Conservation (phyloP, 2,113 vertebrate genomes). For the Mesocricetus auratus region DNA sequence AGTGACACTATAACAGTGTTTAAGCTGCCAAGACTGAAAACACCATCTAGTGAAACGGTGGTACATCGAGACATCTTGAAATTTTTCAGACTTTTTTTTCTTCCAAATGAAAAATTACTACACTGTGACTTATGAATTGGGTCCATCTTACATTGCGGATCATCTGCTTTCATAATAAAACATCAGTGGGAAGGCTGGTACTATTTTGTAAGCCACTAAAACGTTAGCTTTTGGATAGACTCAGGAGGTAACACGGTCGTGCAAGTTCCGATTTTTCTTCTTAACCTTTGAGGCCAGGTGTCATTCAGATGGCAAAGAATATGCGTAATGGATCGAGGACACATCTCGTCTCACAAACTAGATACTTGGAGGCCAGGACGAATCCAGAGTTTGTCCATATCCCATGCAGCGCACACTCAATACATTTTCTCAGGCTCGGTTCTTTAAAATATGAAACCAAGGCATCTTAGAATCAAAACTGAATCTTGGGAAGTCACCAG, state of each 20-base stretch:
- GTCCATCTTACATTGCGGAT: background rate
- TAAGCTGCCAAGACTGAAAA: background rate
- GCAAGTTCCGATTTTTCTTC: background rate
- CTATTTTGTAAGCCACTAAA: background rate
- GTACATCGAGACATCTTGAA: background rate
- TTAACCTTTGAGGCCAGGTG: background rate
- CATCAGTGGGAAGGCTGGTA: background rate
- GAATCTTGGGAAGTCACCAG: constrained; percentile 13
- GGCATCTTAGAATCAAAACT: constrained; percentile 3
- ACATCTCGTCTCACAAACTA: background rate
- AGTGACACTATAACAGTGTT: background rate
- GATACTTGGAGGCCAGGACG: background rate
- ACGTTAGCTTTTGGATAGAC: background rate
- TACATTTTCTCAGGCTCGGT: background rate
- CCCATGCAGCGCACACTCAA: background rate
- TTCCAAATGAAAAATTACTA: constrained; percentile 37
- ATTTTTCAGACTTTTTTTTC: background rate
- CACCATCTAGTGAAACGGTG: background rate
- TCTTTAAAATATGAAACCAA: constrained; percentile 35
- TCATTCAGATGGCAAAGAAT: background rate
- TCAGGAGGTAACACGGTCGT: background rate
- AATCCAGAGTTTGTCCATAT: background rate
- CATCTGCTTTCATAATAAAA: background rate
- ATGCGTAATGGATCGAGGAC: background rate
- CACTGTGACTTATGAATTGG: background rate